Percentiles rank a stretch among this genome's conserved stretches.
These are phyloP conservation scores for Centropus bengalensis DNA, from an alignment of 2,113 vertebrate genomes.

Conservation along the genomic window DNA sequence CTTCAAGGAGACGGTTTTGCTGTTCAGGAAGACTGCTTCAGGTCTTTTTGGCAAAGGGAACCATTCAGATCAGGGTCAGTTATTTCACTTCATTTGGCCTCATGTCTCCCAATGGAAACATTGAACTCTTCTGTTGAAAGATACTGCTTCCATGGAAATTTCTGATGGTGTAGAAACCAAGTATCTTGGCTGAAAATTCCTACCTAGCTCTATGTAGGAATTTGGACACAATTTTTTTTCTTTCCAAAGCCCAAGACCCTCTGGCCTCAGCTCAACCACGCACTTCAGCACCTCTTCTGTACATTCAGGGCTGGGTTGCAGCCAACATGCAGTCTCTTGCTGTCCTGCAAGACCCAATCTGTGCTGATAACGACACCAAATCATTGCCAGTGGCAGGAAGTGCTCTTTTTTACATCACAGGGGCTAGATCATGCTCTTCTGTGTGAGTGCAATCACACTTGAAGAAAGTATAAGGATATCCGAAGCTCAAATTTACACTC, in stretches of 20 bases:
- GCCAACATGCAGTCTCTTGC: background rate
- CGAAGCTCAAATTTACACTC: background rate
- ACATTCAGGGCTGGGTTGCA: background rate
- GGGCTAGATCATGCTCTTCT: background rate
- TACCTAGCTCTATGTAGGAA: background rate
- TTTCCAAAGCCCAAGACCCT: background rate
- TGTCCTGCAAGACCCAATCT: background rate
- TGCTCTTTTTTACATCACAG: background rate
- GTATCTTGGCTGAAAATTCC: slow-evolving; percentile 3
- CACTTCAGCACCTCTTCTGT: background rate
- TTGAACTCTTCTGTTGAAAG: background rate
- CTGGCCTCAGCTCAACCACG: background rate
- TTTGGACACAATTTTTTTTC: background rate
- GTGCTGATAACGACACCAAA: background rate
- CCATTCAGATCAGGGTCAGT: background rate
- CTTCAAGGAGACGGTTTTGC: background rate
- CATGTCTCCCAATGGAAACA: background rate
- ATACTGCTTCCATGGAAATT: background rate
- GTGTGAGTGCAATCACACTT: no score
- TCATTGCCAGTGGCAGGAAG: background rate
- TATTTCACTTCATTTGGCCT: background rate
- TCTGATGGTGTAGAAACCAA: slow-evolving; percentile 3
- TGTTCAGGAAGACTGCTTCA: background rate
- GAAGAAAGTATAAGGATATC: background rate
- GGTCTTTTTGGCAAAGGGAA: background rate